Conservation (phyloP, 2,888 invertebrate genomes). For the Cantharis rustica region DNA sequence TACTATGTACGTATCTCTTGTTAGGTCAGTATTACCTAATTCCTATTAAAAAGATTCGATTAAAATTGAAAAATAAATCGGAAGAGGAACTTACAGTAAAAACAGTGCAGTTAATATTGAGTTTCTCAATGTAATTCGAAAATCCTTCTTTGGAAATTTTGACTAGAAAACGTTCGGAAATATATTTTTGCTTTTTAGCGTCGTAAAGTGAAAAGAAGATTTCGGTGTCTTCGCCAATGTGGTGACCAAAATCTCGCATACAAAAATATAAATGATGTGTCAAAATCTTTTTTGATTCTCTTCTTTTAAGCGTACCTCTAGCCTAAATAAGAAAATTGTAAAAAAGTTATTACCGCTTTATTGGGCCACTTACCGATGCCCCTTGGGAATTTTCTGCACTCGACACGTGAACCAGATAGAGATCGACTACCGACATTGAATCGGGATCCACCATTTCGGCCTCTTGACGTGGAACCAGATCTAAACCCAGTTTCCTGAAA, state of each 20-base stretch:
- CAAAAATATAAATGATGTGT: constrained; percentile 85
- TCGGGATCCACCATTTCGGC: constrained; percentile 90
- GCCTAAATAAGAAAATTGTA: constrained; percentile 48
- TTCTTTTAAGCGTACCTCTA: constrained; percentile 63
- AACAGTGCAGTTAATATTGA: constrained; percentile 86
- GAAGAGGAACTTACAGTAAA: constrained; percentile 64
- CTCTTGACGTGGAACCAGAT: constrained; percentile 88
- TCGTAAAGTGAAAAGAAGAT: constrained; percentile 88
- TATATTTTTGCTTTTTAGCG: constrained; percentile 73
- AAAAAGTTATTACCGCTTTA: neutral
- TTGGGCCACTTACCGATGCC: constrained; percentile 65
- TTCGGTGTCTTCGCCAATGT: constrained; percentile 88
- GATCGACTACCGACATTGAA: constrained; percentile 84
- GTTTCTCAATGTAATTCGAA: constrained; percentile 84
- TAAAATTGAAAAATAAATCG: neutral
- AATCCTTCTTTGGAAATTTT: constrained; percentile 88
- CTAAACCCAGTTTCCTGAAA: constrained; percentile 84
- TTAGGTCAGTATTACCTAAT: constrained; percentile 82
- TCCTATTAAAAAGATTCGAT: constrained; percentile 60
- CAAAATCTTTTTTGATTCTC: constrained; percentile 63
- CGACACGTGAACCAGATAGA: constrained; percentile 80
- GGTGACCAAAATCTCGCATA: constrained; percentile 87
- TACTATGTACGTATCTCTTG: constrained; percentile 84
- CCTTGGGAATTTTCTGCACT: constrained; percentile 74
- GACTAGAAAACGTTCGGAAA: constrained; percentile 89